Evolutionary conservation across 2,888 invertebrate genomes (phyloP), one percentile per base, ranked within the genome.

Genomic region (Tryphoninae sp.): DNA sequence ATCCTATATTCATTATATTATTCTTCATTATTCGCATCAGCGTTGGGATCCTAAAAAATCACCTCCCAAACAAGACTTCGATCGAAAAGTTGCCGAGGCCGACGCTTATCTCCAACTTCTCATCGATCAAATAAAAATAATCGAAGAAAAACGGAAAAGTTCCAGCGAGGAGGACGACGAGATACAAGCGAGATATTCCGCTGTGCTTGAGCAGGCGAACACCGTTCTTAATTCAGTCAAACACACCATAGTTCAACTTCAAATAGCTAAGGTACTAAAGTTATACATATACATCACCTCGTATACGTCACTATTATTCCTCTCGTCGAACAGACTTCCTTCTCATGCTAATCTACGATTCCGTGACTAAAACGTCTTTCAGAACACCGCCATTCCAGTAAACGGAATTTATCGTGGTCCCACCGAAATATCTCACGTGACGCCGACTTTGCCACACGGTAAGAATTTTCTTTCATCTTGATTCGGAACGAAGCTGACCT

Each of bases 231-330:
- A 99, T 93, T 97, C 98, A 89, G 97, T 99, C 86, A 99, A 99
- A 93, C 99, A 99, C 94, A 97, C 98, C 89, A 99, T 99, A 93
- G 98, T 99, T 85, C 95, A 98, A 90, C 94, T 99, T 87, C 99
- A 99, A 95, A 98, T 99, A 92, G 98, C 98, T 87, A 99, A 99
- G 96, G 97, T 97, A 93, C 90, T 89, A 83, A 68, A 62, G 16
- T 16, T 9, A 11, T n/a, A 45, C 67, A 22, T 13, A 33, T 33
- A 49, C 13, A 68, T 62, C 65, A 51, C 19, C 61, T 61, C 33
- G 13, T 73, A 1, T 45, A 11, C 23, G 65, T 23, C 11, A 11
- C 16, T 7, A 26, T 16, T 64, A n/a, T 4, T 42, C 42, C 8
- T 8, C 16, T 68, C 3, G 9, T 7, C 2, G 9, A 11, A 62